Percentiles rank a stretch among this genome's conserved stretches.
Evolutionary conservation across 2,113 vertebrate species (phyloP).

Genomic region (Amazona vittata): DNA sequence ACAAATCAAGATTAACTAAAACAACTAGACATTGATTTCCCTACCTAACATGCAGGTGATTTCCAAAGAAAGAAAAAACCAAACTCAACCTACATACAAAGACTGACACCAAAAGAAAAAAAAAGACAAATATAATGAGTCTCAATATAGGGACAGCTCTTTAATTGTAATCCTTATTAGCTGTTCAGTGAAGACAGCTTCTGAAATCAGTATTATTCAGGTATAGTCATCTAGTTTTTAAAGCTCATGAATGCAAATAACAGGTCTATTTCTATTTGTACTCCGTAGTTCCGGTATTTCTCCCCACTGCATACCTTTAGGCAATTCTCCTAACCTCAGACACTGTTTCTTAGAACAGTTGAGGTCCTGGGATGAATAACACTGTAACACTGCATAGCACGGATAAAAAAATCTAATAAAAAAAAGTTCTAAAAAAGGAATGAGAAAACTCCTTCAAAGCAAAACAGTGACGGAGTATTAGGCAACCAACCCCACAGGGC

Average conservation of each 20-base stretch:
- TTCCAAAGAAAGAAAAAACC: background rate
- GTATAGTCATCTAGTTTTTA: background rate
- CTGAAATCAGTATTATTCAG: background rate
- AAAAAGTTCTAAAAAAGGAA: background rate
- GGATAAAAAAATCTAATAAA: background rate
- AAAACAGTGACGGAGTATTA: background rate
- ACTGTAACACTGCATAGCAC: background rate
- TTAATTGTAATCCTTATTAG: background rate
- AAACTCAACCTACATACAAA: background rate
- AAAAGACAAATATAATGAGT: background rate
- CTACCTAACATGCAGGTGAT: background rate
- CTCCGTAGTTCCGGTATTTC: background rate
- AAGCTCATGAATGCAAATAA: background rate
- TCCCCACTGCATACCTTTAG: background rate
- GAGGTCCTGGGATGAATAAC: background rate
- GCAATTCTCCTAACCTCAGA: background rate
- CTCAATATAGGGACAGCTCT: background rate
- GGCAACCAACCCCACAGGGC: background rate
- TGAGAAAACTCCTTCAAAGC: background rate
- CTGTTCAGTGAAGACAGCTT: background rate
- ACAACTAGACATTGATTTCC: background rate
- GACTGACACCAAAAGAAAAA: background rate
- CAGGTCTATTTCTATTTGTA: background rate
- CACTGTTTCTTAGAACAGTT: background rate
- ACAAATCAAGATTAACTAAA: background rate